Evolutionary conservation across 2,797 vertebrate genomes (phyloP).

Genomic region (Margarornis squamiger): DNA sequence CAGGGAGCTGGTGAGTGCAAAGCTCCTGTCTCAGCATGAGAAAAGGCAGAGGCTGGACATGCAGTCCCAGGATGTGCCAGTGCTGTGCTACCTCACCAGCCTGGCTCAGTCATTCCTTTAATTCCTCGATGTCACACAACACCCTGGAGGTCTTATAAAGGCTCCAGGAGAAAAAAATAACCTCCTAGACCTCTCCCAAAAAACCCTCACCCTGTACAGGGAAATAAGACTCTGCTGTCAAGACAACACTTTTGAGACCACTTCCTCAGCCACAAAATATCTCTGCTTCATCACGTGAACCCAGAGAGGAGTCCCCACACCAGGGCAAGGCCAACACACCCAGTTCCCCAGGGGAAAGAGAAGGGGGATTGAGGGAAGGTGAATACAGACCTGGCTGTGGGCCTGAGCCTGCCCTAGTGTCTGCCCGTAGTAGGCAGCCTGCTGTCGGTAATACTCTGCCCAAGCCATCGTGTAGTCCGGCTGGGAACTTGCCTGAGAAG

Average conservation of each 20-base stretch:
- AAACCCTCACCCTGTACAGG: rapidly evolving
- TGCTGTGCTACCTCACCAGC: background rate
- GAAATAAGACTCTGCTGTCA: background rate
- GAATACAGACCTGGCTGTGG: conserved; percentile 84
- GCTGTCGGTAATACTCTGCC: conserved; percentile 97
- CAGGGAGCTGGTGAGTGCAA: background rate
- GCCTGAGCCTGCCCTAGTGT: conserved; percentile 91
- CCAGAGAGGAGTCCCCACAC: background rate
- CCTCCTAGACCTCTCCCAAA: background rate
- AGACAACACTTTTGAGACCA: background rate
- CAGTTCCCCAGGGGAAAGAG: background rate
- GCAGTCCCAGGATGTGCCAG: rapidly evolving
- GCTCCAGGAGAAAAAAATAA: background rate
- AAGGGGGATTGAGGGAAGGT: background rate
- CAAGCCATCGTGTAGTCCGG: conserved; percentile 94
- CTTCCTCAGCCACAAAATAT: background rate
- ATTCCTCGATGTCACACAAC: background rate
- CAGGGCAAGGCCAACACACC: background rate
- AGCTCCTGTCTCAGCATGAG: rapidly evolving
- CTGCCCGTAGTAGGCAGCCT: conserved; percentile 94
- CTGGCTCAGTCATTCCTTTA: background rate
- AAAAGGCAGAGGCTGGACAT: background rate
- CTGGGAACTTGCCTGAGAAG: conserved; percentile 91
- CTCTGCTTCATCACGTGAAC: background rate
- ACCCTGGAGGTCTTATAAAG: background rate